A percentile compares a stretch with the other conserved stretches of the same genome.
phyloP scores from a whole-genome alignment of 1,140 invertebrate species.

The Drosophila lacteicornis region DNA sequence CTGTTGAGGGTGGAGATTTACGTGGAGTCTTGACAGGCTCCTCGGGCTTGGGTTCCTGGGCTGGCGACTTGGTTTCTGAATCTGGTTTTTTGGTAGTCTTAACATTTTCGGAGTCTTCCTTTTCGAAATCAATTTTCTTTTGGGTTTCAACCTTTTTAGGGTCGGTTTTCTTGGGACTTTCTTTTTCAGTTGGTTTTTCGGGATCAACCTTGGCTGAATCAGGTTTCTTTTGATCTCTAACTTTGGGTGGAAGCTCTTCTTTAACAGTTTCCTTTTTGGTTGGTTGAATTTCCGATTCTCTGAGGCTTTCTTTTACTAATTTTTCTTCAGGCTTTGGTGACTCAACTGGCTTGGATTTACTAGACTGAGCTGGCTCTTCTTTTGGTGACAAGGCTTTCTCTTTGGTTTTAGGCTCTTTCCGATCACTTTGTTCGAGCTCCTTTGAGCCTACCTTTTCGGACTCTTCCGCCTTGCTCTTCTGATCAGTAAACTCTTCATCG shows the following conservation, averaged over 20 bases:
- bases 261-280: not conserved
- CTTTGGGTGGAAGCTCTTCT: not conserved
- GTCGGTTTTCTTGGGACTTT: not conserved
- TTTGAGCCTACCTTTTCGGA: not conserved
- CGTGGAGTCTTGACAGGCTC: conserved; percentile 15
- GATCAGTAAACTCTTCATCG: conserved; percentile 31
- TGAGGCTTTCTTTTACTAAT: not conserved
- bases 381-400: not conserved
- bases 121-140: not conserved
- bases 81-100: not conserved
- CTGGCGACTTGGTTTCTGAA: not conserved
- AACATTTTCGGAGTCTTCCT: not conserved
- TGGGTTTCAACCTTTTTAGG: not conserved
- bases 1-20: conserved; percentile 73
- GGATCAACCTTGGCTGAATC: not conserved
- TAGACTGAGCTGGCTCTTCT: not conserved
- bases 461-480: not conserved
- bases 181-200: not conserved
- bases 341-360: not conserved
- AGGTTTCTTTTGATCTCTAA: not conserved
- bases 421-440: too few species aligned
- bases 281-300: not conserved
- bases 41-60: not conserved
- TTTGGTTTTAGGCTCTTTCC: not conserved
- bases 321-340: conserved; percentile 1